Base-by-base conservation (phyloP, 2,888 invertebrate genomes). In the Ophion costatus region DNA sequence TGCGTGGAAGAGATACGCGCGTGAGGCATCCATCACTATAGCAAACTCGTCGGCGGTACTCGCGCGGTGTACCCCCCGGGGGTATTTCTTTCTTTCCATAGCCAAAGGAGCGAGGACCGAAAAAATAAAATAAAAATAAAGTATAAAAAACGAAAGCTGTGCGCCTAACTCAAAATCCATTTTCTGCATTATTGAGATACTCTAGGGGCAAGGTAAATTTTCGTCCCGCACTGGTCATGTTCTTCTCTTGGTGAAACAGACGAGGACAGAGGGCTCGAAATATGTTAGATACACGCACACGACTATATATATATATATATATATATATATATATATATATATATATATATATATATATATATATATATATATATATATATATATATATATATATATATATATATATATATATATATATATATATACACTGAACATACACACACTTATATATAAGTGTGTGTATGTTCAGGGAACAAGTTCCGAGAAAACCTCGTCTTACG, bases 121-220 rank as follows among this genome's bases (percentile, higher is more conserved):
- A 66, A 80, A 80, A 71, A 75, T 71, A 74, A 64, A 64, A 74
- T 57, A 73, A 80, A 76, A 69, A 59, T 45, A 45, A 17, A 45
- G 14, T 38, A 63, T 14, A 70, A 11, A 59, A 67, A 80, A 63
- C n/a, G 56, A 85, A 88, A 88, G 84, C 71, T 66, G 61, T 88
- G 80, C 78, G 80, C 82, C 85, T 88, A 85, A 89, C 90, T 89
- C 86, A 89, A 90, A 91, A 91, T 90, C 89, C 89, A 90, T 90
- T 90, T 80, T 83, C 86, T 91, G 90, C 90, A 91, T 91, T 90
- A 91, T 91, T 90, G 90, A 91, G 88, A 90, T 88, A 83, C 86
- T 89, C 82, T 71, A 63, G 82, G 86, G 85, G 79, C 61, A 66
- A 76, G 80, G 77, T 84, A 82, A 69, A 74, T 73, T 80, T 86